Percentiles rank a stretch among this genome's conserved stretches.
Conservation (phyloP, 2,888 invertebrate genomes). For the Ormyrus labotus region DNA sequence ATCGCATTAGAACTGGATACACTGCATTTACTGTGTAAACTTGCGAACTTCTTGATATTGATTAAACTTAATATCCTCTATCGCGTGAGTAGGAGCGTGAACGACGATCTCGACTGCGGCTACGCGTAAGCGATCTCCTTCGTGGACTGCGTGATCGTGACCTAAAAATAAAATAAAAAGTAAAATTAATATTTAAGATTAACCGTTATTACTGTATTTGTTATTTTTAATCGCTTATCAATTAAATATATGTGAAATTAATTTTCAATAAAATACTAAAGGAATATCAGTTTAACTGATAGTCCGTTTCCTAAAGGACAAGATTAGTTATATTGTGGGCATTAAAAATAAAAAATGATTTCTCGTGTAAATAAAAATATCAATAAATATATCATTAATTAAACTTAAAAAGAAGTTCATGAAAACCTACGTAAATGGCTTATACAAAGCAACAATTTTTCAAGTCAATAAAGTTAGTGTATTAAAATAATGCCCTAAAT, state of each 20-base stretch:
- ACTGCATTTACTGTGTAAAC: constrained; percentile 18
- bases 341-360: constrained; percentile 18
- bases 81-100: constrained; percentile 74
- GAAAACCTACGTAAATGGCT: not conserved
- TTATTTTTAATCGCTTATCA: not conserved
- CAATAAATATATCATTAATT: constrained; percentile 4
- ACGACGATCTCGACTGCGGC: constrained; percentile 74
- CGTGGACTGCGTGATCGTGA: constrained; percentile 73
- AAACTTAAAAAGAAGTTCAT: constrained; percentile 1
- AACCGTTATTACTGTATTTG: constrained; percentile 21
- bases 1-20: not conserved
- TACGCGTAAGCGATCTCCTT: constrained; percentile 72
- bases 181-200: constrained; percentile 3
- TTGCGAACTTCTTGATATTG: constrained; percentile 1
- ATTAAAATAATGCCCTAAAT: not conserved
- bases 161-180: constrained; percentile 67
- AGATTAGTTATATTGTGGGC: constrained; percentile 1
- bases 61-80: constrained; percentile 70
- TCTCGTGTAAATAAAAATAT: constrained; percentile 8
- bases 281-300: no score
- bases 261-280: no score
- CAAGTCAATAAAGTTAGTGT: constrained; percentile 5
- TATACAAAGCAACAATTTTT: not conserved
- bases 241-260: not conserved
- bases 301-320: constrained; percentile 5